Base-by-base conservation (phyloP, 2,888 invertebrate genomes). In the Ophioninae sp. region DNA sequence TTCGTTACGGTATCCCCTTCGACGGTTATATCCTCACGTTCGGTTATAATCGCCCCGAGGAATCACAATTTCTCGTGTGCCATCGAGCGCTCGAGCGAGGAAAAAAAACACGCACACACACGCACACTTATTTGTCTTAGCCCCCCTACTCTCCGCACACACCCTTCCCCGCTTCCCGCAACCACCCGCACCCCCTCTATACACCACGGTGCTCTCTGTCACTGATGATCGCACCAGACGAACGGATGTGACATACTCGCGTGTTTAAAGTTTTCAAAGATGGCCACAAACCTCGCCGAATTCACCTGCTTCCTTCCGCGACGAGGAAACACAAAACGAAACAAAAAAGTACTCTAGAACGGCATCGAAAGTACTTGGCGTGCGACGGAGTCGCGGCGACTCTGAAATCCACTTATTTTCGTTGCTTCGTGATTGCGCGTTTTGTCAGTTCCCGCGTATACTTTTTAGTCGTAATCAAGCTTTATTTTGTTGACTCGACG, bases 201-300 rank as follows among this genome's bases (percentile, higher is more conserved):
- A 20, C 74, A 56, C 61, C 70, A 56, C 41, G 62, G 8, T 13
- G 59, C 68, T 21, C 56, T n/a, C 79, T 78, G 78, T 81, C 81
- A 81, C 83, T 75, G 70, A 65, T 73, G 75, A 79, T 87, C 87
- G 88, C 89, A 89, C 87, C 89, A 90, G 87, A 88, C 86, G 89
- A 90, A 89, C 92, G 92, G 92, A 92, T 90, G 88, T 92, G 92
- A 91, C 91, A 90, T 90, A 88, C 85, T 85, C 86, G 87, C 85
- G 86, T 77, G 79, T 67, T 62, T 61, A 41, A 41, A 41, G 41
- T 88, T 89, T 87, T 59, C 8, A 89, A 92, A 92, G 89, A 92
- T 92, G 92, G 91, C 92, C 81, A 87, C 88, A 77, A 39, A 37
- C 21, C 59, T 30, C 44, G 65, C 57, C 17, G 77, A 75, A 78